These are phyloP conservation scores for Mirounga angustirostris DNA, from an alignment of 2,113 vertebrate genomes.

Conservation along the genomic window DNA sequence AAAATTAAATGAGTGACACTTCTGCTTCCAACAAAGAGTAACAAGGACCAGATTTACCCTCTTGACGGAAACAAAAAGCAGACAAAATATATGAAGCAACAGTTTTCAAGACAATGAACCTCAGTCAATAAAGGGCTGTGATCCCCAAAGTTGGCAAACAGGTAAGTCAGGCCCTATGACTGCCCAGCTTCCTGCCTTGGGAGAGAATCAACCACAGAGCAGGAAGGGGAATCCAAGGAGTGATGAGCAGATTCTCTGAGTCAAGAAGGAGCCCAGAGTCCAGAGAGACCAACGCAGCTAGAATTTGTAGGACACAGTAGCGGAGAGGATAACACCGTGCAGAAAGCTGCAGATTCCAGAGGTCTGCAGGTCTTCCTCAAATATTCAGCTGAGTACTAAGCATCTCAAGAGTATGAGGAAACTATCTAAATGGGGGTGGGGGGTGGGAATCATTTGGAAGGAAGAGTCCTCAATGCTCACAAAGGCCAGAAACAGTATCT, in stretches of 20 bases:
- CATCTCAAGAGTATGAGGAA: background rate
- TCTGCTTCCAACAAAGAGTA: background rate
- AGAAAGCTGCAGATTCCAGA: background rate
- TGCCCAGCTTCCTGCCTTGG: background rate
- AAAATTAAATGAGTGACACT: constrained; percentile 40
- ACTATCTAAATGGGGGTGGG: background rate
- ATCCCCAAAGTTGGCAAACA: background rate
- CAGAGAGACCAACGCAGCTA: background rate
- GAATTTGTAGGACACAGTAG: background rate
- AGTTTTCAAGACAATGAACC: background rate
- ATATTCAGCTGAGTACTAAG: background rate
- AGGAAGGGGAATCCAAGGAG: background rate
- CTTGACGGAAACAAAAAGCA: background rate
- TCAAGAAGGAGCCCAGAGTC: background rate
- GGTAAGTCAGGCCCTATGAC: background rate
- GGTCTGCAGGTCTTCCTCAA: background rate
- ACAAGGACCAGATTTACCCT: background rate
- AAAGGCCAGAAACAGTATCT: background rate
- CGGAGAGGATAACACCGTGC: background rate
- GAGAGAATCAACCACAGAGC: background rate
- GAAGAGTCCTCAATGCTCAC: background rate
- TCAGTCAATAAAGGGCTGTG: background rate
- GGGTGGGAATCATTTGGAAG: background rate
- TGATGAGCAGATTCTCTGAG: background rate
- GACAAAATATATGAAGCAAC: background rate